Percentiles rank a stretch among this genome's conserved stretches.
Conservation (phyloP, 2,797 vertebrate genomes). For the Trematomus bernacchii region DNA sequence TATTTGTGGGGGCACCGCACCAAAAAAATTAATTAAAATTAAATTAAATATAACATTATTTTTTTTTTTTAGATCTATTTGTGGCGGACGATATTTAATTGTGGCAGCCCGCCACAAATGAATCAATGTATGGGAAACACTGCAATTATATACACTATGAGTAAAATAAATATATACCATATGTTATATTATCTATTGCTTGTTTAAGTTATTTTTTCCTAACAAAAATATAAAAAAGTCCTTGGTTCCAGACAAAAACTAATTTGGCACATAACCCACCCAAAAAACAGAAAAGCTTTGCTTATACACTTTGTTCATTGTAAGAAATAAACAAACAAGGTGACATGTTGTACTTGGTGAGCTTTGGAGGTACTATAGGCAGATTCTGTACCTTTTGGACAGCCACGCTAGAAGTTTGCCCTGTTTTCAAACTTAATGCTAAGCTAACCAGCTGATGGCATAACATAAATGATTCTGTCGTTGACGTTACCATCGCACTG, state of each 20-base stretch:
- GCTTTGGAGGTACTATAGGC: neutral
- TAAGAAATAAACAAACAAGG: conserved; percentile 2
- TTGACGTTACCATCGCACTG: too few species aligned
- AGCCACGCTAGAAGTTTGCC: neutral
- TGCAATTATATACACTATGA: too few species aligned
- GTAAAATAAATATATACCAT: too few species aligned
- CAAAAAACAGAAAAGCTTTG: neutral
- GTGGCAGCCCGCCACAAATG: too few species aligned
- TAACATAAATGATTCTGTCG: too few species aligned
- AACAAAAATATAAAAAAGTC: neutral
- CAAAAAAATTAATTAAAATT: neutral
- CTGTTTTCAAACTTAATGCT: neutral
- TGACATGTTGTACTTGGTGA: neutral
- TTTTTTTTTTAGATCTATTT: too few species aligned
- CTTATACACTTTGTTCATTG: neutral
- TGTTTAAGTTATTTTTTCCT: neutral
- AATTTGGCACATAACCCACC: neutral
- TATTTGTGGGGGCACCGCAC: too few species aligned
- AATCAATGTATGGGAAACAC: too few species aligned
- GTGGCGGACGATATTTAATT: too few species aligned
- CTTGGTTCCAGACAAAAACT: neutral
- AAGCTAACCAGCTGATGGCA: neutral
- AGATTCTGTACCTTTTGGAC: conserved; percentile 3
- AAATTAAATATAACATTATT: neutral
- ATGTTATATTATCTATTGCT: neutral